Evolutionary conservation across 2,113 vertebrate species (phyloP), one percentile per base, ranked within the genome.

Genomic region (Apeltes quadracus): DNA sequence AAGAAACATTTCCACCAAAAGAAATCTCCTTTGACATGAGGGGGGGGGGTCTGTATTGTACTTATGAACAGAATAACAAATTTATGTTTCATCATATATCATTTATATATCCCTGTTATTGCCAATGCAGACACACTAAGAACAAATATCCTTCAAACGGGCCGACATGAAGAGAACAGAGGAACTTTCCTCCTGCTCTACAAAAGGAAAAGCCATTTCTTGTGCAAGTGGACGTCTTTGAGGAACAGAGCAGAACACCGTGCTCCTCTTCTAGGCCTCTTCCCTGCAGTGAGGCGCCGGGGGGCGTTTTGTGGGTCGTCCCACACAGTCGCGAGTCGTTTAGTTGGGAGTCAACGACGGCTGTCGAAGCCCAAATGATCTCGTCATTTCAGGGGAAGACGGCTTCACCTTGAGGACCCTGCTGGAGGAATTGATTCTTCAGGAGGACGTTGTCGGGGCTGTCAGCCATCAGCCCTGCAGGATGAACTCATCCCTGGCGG

Each of bases 371-470:
- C 36, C 5, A 82, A 82, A 69, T 29, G 10, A 81, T 77, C 54
- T 67, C 13, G 79, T 83, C 83, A 57, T 59, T 16, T 68, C 23
- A 32, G 58, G 51, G 61, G 75, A 77, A 64, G 67, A 50, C 22
- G 6, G 38, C 41, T 72, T 83, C 78, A 84, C 86, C 78, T 79
- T 32, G 3, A 68, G 55, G 82, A 73, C 84, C 77, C 72, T 0
- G 65, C 0, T 15, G 55, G 9, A 34, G 71, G 50, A 69, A 82
- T 57, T 69, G 64, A 81, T 83, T 78, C 83, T 83, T 83, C 58
- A 41, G 73, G 39, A 66, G 75, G 70, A 75, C 81, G 84, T 88
- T 88, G 88, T 86, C 51, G 34, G 65, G n/a, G 59, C 81, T 89
- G 89, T 88, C 89, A 88, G 61, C 64, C 36, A 56, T 25, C 54